Evolutionary conservation across 2,888 invertebrate genomes (phyloP), one percentile per base, ranked within the genome.

Genomic region (Monopis laevigella): DNA sequence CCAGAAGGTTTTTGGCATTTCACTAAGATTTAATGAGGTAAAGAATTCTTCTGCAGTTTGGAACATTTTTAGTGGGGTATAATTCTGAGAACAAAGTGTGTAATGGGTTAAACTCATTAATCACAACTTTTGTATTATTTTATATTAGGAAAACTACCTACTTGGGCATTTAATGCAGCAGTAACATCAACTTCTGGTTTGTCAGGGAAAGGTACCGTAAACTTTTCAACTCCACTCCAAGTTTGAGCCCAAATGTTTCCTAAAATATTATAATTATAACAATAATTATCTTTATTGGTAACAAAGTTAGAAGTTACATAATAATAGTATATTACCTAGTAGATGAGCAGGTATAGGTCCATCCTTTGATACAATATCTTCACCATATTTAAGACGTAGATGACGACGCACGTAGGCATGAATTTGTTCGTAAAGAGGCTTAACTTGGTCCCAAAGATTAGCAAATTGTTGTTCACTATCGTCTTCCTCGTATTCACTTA

Each of bases 171-270:
- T 74, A 95, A 84, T 49, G 87, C 87, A 2, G 81, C 72, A 1
- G 89, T 89, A 1, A 93, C 85, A 66, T 93, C 90, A 6, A 88
- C 73, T 28, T 86, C 77, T 1, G 84, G 68, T 48, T 88, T 88
- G 2, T 87, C 82, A 0, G 88, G 87, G 55, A 82, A 89, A 0
- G 96, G 93, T 16, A 84, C 82, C 3, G 89, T 84, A 43, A 88
- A 82, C 40, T 85, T 82, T 14, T 83, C 84, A 2, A 89, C 69
- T 38, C 85, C 82, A 4, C 69, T 68, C 93, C 93, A 94, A 0
- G 82, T 72, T 61, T 94, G 93, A 0, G 88, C 88, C 93, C 93
- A 93, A 84, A 93, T 89, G 51, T 93, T 89, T 28, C 92, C 91
- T 88, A 56, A 2, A 55, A 52, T 40, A 16, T 29, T 10, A 11